Percentiles rank a stretch among this genome's conserved stretches.
These are phyloP conservation scores for Aethes cnicana DNA, from an alignment of 2,888 invertebrate genomes.

Conservation along the genomic window DNA sequence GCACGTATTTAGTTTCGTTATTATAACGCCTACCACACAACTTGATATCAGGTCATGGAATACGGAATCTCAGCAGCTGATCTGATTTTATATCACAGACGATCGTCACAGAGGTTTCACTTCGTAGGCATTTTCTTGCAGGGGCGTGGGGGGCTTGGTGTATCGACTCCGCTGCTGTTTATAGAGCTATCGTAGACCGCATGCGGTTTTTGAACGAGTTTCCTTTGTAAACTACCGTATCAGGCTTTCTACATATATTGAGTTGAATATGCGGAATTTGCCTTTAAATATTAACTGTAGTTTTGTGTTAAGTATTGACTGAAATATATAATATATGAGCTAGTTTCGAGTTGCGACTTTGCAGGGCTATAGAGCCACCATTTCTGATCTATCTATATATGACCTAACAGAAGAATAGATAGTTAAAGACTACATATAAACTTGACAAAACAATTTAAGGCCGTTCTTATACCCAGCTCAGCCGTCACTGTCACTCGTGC, in stretches of 20 bases:
- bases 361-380: no score
- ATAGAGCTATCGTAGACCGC: slow-evolving; percentile 3
- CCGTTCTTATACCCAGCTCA: no score
- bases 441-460: no score
- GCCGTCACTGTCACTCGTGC: no score
- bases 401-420: no score
- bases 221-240: slow-evolving; percentile 2
- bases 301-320: no score
- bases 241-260: slow-evolving; percentile 3
- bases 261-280: no score
- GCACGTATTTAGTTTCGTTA: background rate
- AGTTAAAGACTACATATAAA: no score
- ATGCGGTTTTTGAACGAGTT: slow-evolving; percentile 18
- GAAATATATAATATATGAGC: no score
- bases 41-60: slow-evolving; percentile 6
- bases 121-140: background rate
- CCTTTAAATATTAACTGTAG: no score
- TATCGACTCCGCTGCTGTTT: background rate
- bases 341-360: no score
- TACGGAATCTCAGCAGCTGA: slow-evolving; percentile 16
- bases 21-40: background rate
- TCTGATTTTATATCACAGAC: slow-evolving; percentile 12
- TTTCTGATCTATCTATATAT: no score
- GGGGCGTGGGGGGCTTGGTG: background rate
- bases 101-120: slow-evolving; percentile 3